phyloP scores from a whole-genome alignment of 2,888 invertebrate species.

The Agonum fuliginosum region DNA sequence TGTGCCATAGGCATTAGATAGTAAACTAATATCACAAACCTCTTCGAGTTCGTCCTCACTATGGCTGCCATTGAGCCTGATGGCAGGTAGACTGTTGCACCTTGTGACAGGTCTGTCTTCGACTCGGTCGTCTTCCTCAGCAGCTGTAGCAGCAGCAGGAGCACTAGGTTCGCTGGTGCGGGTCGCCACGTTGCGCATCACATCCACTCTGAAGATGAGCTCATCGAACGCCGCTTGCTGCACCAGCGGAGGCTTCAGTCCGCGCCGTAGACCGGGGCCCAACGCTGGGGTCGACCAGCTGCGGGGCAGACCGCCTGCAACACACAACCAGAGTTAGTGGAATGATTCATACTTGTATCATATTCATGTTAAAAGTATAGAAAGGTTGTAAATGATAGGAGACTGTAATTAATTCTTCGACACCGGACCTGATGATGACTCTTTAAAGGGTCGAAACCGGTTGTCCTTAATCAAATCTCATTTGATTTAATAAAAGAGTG shows the following conservation, averaged over 20 bases:
- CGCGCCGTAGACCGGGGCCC: constrained; percentile 75
- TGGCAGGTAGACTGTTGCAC: constrained; percentile 68
- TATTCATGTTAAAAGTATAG: no score
- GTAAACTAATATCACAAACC: no score
- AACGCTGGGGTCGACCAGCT: constrained; percentile 72
- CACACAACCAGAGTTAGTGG: constrained; percentile 19
- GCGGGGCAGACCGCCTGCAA: constrained; percentile 70
- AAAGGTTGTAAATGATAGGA: no score
- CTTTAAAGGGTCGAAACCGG: no score
- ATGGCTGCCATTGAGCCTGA: constrained; percentile 64
- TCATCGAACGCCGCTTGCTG: constrained; percentile 93
- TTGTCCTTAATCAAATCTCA: no score
- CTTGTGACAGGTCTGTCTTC: constrained; percentile 66
- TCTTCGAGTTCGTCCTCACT: constrained; percentile 70
- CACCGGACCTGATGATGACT: no score
- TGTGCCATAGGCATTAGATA: no score
- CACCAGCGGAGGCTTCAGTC: constrained; percentile 85
- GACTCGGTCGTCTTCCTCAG: background rate
- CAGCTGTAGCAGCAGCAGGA: background rate
- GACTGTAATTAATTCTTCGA: no score
- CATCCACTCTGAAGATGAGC: constrained; percentile 86
- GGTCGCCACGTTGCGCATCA: constrained; percentile 85
- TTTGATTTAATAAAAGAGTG: no score
- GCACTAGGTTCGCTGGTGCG: constrained; percentile 70
- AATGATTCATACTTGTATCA: no score